Evolutionary conservation across 2,797 vertebrate genomes (phyloP).

Genomic region (Anguilla pacifica): DNA sequence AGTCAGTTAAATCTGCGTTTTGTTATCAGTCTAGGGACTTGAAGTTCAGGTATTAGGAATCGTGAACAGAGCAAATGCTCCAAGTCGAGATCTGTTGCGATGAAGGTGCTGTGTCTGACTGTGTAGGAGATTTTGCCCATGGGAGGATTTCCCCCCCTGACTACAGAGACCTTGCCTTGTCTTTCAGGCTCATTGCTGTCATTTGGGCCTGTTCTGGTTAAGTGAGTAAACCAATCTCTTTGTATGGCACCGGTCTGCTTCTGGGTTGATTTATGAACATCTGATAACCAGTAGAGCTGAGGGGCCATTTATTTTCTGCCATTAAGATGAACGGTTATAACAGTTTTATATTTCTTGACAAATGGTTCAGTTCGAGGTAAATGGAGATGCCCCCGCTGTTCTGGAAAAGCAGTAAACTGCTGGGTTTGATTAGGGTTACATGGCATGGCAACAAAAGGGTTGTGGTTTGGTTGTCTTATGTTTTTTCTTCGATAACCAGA

Average conservation of each 20-base stretch:
- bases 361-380: conserved; percentile 43
- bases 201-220: conserved; percentile 73
- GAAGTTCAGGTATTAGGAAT: conserved; percentile 34
- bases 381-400: conserved; percentile 23
- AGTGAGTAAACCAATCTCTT: conserved; percentile 75
- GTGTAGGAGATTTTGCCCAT: not conserved
- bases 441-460: not conserved
- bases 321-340: conserved; percentile 70
- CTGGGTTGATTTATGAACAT: conserved; percentile 70
- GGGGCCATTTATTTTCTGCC: conserved; percentile 72
- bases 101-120: not conserved
- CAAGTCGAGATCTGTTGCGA: conserved; percentile 56
- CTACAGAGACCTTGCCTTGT: conserved; percentile 57
- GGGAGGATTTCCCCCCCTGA: not conserved
- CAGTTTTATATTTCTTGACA: conserved; percentile 61
- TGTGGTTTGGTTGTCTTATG: conserved; percentile 31
- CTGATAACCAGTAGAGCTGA: conserved; percentile 60
- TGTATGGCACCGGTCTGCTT: conserved; percentile 65
- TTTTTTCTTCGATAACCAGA: not conserved
- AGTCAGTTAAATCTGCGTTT: conserved; percentile 31
- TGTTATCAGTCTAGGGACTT: not conserved
- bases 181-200: conserved; percentile 65
- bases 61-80: conserved; percentile 39
- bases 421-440: conserved; percentile 32
- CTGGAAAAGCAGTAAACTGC: not conserved